Evolutionary conservation across 2,113 vertebrate species (phyloP).

Genomic region (Cyanistes caeruleus): DNA sequence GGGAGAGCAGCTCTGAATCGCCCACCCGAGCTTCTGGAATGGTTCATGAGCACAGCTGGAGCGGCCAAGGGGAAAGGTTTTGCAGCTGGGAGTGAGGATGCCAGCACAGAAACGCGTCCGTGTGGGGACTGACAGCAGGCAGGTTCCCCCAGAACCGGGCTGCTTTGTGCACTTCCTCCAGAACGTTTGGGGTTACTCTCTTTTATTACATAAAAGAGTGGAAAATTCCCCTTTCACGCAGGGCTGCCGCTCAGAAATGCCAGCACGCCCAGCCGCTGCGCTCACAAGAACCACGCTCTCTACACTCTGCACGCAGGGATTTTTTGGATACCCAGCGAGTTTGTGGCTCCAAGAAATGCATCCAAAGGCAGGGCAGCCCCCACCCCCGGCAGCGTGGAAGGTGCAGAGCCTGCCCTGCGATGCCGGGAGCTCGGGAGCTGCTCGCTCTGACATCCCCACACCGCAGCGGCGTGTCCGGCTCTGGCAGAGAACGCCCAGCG

Average conservation of each 20-base stretch:
- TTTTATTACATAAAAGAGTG: not conserved
- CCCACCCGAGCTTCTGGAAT: rapidly evolving
- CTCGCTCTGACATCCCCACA: rapidly evolving
- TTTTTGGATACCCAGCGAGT: not conserved
- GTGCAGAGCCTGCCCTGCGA: not conserved
- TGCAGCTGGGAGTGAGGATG: not conserved
- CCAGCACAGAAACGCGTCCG: rapidly evolving
- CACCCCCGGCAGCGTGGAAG: rapidly evolving
- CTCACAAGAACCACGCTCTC: rapidly evolving
- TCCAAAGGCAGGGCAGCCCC: rapidly evolving
- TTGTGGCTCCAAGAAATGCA: rapidly evolving
- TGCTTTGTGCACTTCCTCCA: not conserved
- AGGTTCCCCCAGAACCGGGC: not conserved
- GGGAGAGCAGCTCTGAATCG: not conserved
- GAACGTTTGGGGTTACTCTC: not conserved
- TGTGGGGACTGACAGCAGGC: not conserved
- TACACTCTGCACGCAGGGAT: rapidly evolving
- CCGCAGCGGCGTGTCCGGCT: not conserved
- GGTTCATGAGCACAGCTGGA: rapidly evolving
- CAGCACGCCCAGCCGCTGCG: not conserved
- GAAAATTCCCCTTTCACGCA: not conserved
- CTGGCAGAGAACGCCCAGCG: not conserved
- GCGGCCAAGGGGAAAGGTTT: not conserved
- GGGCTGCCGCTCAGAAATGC: not conserved
- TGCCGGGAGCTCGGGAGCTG: not conserved